Conservation (phyloP, 2,113 vertebrate genomes). For the Morone chrysops region DNA sequence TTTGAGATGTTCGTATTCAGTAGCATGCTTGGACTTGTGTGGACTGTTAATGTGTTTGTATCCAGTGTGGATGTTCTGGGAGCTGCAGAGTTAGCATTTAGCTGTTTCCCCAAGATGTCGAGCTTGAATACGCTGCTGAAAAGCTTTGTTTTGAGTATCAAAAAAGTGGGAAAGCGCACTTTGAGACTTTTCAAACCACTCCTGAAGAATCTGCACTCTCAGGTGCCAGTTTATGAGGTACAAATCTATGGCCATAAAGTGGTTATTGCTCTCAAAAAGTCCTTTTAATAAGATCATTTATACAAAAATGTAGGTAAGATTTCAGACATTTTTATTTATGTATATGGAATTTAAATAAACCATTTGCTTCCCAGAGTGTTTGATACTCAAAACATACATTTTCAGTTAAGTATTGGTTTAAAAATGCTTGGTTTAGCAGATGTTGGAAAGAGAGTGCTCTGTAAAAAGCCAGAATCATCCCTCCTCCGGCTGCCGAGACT, state of each 20-base stretch:
- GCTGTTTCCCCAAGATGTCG: constrained; percentile 35
- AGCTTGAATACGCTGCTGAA: constrained; percentile 41
- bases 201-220: background rate
- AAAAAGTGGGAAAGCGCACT: background rate
- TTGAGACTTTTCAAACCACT: background rate
- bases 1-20: constrained; percentile 75
- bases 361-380: background rate
- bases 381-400: constrained; percentile 43
- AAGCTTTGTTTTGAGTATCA: constrained; percentile 49
- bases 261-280: background rate
- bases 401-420: constrained; percentile 33
- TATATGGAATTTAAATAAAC: background rate
- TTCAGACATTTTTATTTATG: background rate
- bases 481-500: constrained; percentile 70
- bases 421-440: constrained; percentile 3
- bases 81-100: constrained; percentile 51
- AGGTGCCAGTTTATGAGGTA: background rate
- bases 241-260: background rate
- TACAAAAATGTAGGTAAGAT: background rate
- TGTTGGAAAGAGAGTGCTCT: constrained; percentile 22
- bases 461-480: constrained; percentile 65
- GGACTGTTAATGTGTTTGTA: constrained; percentile 74
- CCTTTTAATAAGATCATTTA: background rate
- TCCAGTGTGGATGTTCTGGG: constrained; percentile 65
- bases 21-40: constrained; percentile 82